phyloP scores from a whole-genome alignment of 2,113 vertebrate genomes.

The Ptychochromis oligacanthus region DNA sequence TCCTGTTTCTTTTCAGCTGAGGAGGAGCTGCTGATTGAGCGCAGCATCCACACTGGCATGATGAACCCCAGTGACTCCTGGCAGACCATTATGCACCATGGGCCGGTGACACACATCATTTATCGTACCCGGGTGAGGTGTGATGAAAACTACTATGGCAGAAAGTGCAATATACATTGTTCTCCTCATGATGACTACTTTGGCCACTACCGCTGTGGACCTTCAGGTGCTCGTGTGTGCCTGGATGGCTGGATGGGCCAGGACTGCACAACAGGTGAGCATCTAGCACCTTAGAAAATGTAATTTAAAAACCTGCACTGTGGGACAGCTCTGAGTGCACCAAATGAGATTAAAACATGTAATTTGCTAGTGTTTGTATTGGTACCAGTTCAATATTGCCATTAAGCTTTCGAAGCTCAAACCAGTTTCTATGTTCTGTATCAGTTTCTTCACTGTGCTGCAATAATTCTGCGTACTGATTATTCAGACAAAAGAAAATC shows the following conservation, averaged over 20 bases:
- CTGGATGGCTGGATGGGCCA: constrained; percentile 96
- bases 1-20: constrained; percentile 54
- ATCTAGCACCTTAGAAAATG: neutral
- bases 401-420: no score
- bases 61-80: constrained; percentile 92
- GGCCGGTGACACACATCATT: constrained; percentile 86
- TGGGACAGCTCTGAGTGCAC: neutral
- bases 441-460: no score
- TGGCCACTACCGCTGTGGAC: constrained; percentile 92
- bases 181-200: constrained; percentile 93
- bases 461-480: no score
- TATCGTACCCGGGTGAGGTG: constrained; percentile 91
- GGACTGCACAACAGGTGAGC: constrained; percentile 89
- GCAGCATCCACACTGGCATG: constrained; percentile 87
- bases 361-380: neutral
- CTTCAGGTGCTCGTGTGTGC: constrained; percentile 90
- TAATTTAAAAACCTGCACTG: neutral
- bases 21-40: constrained; percentile 89
- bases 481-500: no score
- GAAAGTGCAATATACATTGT: constrained; percentile 94
- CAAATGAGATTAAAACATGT: neutral
- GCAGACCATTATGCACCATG: constrained; percentile 86
- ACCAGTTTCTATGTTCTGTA: no score
- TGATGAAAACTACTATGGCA: constrained; percentile 92
- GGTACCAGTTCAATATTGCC: no score